Evolutionary conservation across 2,113 vertebrate species (phyloP), one percentile per base, ranked within the genome.

Genomic region (Bucco capensis): DNA sequence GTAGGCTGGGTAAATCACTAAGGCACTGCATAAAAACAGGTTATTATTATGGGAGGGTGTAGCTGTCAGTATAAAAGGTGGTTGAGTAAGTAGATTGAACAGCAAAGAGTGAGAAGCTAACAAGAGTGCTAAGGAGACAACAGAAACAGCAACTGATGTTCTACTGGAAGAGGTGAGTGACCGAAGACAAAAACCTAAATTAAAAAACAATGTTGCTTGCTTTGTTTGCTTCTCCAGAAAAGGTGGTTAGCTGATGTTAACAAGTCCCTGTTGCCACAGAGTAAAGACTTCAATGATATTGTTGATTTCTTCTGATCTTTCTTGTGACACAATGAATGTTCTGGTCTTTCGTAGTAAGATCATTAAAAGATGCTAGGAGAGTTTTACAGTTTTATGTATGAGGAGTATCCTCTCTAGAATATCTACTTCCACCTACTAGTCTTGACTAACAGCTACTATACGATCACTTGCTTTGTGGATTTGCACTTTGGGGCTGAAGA

Each of bases 1-100:
- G 90, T 90, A 78, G 92, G 90, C 64, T 86, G 93, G 28, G 27
- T 58, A 95, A 96, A 92, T 88, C 92, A 81, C 82, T 61, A 40
- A 61, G 67, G 64, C 58, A 64, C 42, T 54, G 77, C 65, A 58
- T n/a, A 71, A 89, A 69, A 94, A 65, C 88, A 87, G 79, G 73
- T 81, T 57, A 12, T 93, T 88, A 88, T 92, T 91, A 93, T 0
- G 5, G 74, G 85, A 95, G 92, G 95, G 94, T 93, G 93, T 95
- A 90, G 91, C 84, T 94, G 71, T 81, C 69, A 79, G 72, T 93
- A 93, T 90, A 95, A 95, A 81, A 92, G 88, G 58, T 30, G 56
- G 40, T 74, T 92, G 94, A 96, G 82, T 67, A 96, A 96, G 85
- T 56, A 90, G 80, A 80, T 9, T 3, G 8, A 89, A 64, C 13